A percentile compares a stretch with the other conserved stretches of the same genome.
Evolutionary conservation across 2,113 vertebrate species (phyloP).

Genomic region (Perca schrenkii): DNA sequence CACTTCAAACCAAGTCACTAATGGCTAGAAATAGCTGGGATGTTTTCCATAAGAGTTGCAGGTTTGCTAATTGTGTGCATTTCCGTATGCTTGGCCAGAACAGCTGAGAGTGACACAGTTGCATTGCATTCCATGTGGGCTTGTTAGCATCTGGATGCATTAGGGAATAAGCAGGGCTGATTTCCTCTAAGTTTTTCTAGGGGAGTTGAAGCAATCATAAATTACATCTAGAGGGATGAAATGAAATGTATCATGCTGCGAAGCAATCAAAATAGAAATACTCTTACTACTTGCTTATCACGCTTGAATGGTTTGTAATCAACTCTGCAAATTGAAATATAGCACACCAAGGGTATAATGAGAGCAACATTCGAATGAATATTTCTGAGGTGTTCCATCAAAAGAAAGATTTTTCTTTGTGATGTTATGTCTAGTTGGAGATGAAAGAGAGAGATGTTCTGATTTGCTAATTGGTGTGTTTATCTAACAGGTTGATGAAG

Average conservation of each 20-base stretch:
- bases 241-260: conserved; percentile 21
- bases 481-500: conserved; percentile 54
- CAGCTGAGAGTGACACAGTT: conserved; percentile 30
- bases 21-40: conserved; percentile 63
- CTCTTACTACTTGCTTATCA: conserved; percentile 6
- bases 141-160: conserved; percentile 37
- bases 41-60: conserved; percentile 47
- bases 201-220: conserved; percentile 16
- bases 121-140: conserved; percentile 13
- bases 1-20: conserved; percentile 62
- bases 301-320: conserved; percentile 36
- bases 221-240: conserved; percentile 4
- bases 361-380: conserved; percentile 30
- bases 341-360: conserved; percentile 30
- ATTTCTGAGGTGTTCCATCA: conserved; percentile 49
- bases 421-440: conserved; percentile 38
- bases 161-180: conserved; percentile 23
- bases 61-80: conserved; percentile 61
- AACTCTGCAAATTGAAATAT: conserved; percentile 39
- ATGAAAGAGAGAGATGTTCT: conserved; percentile 64
- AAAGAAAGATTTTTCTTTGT: conserved; percentile 40
- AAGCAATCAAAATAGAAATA: conserved; percentile 19
- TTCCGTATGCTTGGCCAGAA: conserved; percentile 27
- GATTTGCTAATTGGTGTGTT: conserved; percentile 63
- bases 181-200: conserved; percentile 19